Evolutionary conservation across 2,113 vertebrate genomes (phyloP), one percentile per base, ranked within the genome.

Genomic region (Hyla sarda): DNA sequence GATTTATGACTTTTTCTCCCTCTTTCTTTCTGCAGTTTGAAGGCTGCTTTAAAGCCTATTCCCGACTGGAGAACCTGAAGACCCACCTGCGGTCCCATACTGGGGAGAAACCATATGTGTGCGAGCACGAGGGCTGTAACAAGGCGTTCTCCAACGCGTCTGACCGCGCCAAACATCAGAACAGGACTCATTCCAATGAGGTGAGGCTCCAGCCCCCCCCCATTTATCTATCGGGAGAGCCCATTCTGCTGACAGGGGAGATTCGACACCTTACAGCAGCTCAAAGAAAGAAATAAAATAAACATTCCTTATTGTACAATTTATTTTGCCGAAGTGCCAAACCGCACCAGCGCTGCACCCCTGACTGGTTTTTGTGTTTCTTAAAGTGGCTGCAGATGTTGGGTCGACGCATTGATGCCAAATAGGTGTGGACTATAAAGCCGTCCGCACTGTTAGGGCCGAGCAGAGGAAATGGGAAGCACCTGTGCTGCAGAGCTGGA

Each of bases 81-180:
- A 99, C 98, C 21, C 98, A 99, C 93, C 96, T 99, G 89, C 94
- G 98, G 77, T 99, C 98, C 32, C 98, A 99, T 93, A 99, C 67
- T 34, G 67, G 67, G 41, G 67, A 71, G 67, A 71, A 71, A 34
- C 67, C 67, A 0, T 99, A 99, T 0, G 97, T 99, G 87, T 99
- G 98, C 58, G 98, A 99, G 73, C 98, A 99, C 0, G 98, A 99
- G 89, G 97, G 98, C 88, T 99, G 98, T 93, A 99, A 98, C 95
- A 99, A 99, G 91, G 98, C 98, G 32, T 99, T 99, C 94, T 99
- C 98, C 91, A 99, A 99, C 0, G 98, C 98, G 87, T 99, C 98
- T 0, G 98, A 99, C 93, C 93, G 98, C 5, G 98, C 98, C 89
- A 99, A 99, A 92, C 98, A 99, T 91, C 98, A 99, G 95, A 99